phyloP scores from a whole-genome alignment of 2,888 invertebrate species.

The Ichneumon xanthorius region DNA sequence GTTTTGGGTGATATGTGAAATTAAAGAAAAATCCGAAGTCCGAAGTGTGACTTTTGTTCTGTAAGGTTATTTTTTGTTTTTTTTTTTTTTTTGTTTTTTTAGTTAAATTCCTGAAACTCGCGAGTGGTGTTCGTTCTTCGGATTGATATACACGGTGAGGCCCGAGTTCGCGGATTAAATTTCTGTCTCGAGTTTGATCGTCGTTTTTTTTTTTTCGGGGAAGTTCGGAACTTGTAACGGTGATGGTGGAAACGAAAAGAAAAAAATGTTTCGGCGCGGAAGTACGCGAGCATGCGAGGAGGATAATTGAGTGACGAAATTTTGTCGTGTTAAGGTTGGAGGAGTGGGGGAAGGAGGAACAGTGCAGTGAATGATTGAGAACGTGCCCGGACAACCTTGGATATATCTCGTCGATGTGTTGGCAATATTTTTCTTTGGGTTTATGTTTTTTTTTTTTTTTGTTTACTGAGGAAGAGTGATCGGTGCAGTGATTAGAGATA shows the following conservation, averaged over 20 bases:
- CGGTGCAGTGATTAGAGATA: slow-evolving; percentile 11
- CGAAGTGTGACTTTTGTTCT: slow-evolving; percentile 3
- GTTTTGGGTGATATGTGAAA: not conserved
- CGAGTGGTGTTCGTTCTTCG: not conserved
- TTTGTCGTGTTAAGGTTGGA: not conserved
- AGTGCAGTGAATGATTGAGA: slow-evolving; percentile 61
- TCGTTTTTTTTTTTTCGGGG: not conserved
- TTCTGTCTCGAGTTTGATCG: not conserved
- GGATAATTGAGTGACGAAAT: slow-evolving; percentile 48
- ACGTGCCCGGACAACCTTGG: slow-evolving; percentile 56
- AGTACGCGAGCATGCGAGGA: slow-evolving; percentile 20
- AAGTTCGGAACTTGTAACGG: slow-evolving; percentile 12
- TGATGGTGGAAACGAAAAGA: not conserved
- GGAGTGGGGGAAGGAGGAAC: slow-evolving; percentile 38
- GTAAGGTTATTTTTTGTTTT: not conserved
- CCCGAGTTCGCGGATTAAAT: not conserved
- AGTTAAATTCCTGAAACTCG: not conserved
- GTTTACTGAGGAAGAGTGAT: slow-evolving; percentile 4
- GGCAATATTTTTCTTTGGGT: slow-evolving; percentile 15
- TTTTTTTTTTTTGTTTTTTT: not conserved
- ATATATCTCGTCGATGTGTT: slow-evolving; percentile 31
- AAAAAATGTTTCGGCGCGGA: not conserved
- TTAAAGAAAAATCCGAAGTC: not conserved
- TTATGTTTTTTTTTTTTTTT: too few species aligned
- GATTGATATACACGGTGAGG: not conserved